Evolutionary conservation across 2,113 vertebrate species (phyloP).

Genomic region (Entosphenus tridentatus): DNA sequence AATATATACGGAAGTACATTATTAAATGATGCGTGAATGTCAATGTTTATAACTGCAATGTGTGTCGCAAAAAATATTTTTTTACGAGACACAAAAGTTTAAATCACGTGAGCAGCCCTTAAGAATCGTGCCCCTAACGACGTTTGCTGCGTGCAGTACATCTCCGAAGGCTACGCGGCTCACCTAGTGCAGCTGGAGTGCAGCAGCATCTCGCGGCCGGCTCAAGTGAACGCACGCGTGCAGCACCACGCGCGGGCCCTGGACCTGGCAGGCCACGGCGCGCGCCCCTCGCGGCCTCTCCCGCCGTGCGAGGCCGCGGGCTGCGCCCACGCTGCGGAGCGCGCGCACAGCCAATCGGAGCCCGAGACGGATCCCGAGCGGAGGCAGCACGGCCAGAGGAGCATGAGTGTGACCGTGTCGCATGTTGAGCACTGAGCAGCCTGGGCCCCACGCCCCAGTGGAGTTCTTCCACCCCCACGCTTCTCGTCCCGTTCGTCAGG

Average conservation of each 20-base stretch:
- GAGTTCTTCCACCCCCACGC: no score
- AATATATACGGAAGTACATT: neutral
- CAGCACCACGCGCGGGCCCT: constrained; percentile 73
- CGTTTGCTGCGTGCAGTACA: constrained; percentile 31
- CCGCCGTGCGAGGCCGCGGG: constrained; percentile 25
- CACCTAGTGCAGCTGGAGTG: constrained; percentile 72
- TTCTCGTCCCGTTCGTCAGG: no score
- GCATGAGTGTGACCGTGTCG: no score
- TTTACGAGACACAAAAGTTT: neutral
- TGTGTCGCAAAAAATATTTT: neutral
- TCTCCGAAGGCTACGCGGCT: constrained; percentile 75
- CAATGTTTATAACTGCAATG: neutral
- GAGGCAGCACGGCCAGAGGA: neutral
- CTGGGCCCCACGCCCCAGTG: no score
- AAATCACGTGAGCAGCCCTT: neutral
- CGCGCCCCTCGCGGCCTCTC: constrained; percentile 43
- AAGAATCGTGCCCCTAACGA: neutral
- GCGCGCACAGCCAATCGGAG: constrained; percentile 89
- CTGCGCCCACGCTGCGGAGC: constrained; percentile 27
- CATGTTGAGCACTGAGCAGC: no score
- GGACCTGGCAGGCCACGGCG: constrained; percentile 84
- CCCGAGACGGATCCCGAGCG: constrained; percentile 66
- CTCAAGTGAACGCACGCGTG: constrained; percentile 73
- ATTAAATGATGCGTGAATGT: neutral
- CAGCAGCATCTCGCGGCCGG: constrained; percentile 55